phyloP scores from a whole-genome alignment of 2,888 invertebrate species.

The Eilema sororculum region DNA sequence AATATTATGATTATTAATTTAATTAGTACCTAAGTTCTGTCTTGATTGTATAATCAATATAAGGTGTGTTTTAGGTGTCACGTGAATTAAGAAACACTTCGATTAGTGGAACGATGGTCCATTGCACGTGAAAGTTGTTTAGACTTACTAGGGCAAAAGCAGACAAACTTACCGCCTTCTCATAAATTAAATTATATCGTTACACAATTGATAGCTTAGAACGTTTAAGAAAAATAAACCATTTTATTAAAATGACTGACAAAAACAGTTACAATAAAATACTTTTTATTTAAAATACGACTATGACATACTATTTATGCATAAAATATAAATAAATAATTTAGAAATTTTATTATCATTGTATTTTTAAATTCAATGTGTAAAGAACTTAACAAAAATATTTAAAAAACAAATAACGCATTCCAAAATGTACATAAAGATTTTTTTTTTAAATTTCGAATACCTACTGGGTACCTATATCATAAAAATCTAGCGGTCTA shows the following conservation, averaged over 20 bases:
- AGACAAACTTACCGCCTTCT: slow-evolving; percentile 40
- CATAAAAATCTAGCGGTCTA: too few relatives aligned
- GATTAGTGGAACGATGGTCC: slow-evolving; percentile 21
- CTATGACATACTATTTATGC: too few relatives aligned
- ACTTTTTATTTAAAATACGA: background rate
- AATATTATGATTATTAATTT: background rate
- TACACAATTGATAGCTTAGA: slow-evolving; percentile 25
- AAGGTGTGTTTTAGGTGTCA: background rate
- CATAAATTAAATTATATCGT: slow-evolving; percentile 33
- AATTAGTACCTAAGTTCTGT: too few relatives aligned
- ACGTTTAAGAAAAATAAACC: slow-evolving; percentile 1
- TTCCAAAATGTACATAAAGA: background rate
- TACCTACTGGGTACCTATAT: too few relatives aligned
- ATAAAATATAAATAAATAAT: background rate
- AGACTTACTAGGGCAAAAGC: slow-evolving; percentile 35
- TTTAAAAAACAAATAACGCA: too few relatives aligned
- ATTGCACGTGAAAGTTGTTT: slow-evolving; percentile 48
- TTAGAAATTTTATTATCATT: background rate
- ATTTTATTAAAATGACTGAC: background rate
- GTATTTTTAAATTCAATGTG: background rate
- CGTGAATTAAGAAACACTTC: background rate
- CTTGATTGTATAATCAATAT: background rate
- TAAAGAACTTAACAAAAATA: background rate
- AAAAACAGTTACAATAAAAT: too few relatives aligned
- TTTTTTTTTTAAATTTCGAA: background rate